Conservation (phyloP, 2,797 vertebrate genomes). For the Leptoclinus maculatus region DNA sequence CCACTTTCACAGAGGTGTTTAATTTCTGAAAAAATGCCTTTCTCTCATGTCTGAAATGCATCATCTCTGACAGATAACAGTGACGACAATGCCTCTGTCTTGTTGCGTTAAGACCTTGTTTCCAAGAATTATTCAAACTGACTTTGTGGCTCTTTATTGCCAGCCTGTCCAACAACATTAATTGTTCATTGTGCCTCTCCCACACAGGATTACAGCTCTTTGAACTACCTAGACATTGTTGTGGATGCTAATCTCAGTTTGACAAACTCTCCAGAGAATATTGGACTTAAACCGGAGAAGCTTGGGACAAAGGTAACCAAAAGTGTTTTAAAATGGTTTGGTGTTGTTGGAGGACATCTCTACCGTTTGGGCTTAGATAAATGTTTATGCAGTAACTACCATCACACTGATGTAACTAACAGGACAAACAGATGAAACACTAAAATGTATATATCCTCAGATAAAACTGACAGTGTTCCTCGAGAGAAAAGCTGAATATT, state of each 20-base stretch:
- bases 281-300: conserved; percentile 81
- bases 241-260: conserved; percentile 87
- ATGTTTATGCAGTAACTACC: neutral
- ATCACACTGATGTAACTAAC: neutral
- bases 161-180: neutral
- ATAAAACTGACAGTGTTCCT: conserved; percentile 92
- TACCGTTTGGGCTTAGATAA: neutral
- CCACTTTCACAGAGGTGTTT: conserved; percentile 89
- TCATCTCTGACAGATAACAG: neutral
- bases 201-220: conserved; percentile 89
- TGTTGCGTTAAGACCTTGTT: neutral
- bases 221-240: conserved; percentile 91
- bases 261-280: conserved; percentile 85
- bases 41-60: neutral
- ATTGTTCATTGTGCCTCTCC: neutral
- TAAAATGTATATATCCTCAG: conserved; percentile 65
- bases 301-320: conserved; percentile 84
- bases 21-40: neutral
- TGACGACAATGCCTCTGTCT: neutral
- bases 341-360: neutral
- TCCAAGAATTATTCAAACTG: neutral
- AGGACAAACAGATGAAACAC: neutral
- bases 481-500: conserved; percentile 82
- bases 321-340: neutral
- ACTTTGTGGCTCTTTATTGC: neutral